phyloP scores from a whole-genome alignment of 2,797 vertebrate species.

The Notoglanidium macrostoma region DNA sequence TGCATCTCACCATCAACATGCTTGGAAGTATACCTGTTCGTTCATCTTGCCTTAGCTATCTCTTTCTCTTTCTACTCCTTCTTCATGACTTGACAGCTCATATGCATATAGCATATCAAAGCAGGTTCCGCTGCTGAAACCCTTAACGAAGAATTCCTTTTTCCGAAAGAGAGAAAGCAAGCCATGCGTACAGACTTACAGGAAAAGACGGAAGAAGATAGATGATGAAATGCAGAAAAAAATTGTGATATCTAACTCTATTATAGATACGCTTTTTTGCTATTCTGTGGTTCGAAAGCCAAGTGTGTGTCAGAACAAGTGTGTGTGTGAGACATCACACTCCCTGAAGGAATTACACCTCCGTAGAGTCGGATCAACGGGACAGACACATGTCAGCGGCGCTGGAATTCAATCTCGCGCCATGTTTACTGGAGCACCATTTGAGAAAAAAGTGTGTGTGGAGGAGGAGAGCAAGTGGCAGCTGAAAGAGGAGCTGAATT shows the following conservation, averaged over 20 bases:
- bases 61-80: conserved; percentile 11
- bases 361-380: conserved; percentile 52
- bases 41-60: conserved; percentile 21
- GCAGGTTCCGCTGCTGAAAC: conserved; percentile 61
- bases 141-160: conserved; percentile 65
- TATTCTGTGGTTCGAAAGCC: not conserved
- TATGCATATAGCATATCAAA: conserved; percentile 70
- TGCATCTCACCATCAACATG: conserved; percentile 63
- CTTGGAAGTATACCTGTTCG: conserved; percentile 29
- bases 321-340: not conserved
- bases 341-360: conserved; percentile 56
- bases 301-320: conserved; percentile 26
- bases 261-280: not conserved
- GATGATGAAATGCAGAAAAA: conserved; percentile 26
- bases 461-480: conserved; percentile 33
- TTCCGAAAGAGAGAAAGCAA: conserved; percentile 42
- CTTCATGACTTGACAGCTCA: conserved; percentile 69
- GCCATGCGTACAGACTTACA: not conserved
- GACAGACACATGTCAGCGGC: conserved; percentile 61
- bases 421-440: conserved; percentile 66
- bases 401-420: conserved; percentile 59
- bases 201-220: conserved; percentile 27
- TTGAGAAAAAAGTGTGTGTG: conserved; percentile 30
- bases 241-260: conserved; percentile 26
- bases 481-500: conserved; percentile 23